Evolutionary conservation across 37 sponge, comb jelly and placozoan species (phyloP).

Genomic region (Halisarca cf. caerulea): DNA sequence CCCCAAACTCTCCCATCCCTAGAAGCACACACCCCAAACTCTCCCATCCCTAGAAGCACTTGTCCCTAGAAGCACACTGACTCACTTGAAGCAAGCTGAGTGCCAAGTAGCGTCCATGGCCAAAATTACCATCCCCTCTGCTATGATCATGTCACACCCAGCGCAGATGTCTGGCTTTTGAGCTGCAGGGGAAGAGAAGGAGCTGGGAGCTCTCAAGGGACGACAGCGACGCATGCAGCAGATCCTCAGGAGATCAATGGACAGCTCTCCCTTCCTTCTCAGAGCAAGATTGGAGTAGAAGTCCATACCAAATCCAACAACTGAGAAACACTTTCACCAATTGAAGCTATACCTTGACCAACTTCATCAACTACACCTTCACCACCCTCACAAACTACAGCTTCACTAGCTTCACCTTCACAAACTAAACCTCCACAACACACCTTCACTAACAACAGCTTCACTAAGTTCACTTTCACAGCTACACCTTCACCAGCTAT

Average conservation of each 20-base stretch:
- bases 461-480: no score
- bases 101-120: slow-evolving; percentile 78
- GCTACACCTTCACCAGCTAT: no score
- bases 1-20: background rate
- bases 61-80: background rate
- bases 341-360: no score
- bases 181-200: background rate
- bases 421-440: no score
- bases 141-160: background rate
- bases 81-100: slow-evolving; percentile 73
- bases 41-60: background rate
- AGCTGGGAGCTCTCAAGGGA: background rate
- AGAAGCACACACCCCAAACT: background rate
- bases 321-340: no score
- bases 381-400: no score
- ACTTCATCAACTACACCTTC: no score
- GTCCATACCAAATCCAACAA: background rate
- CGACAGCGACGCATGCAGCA: background rate
- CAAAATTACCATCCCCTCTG: slow-evolving; percentile 9
- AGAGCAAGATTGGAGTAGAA: slow-evolving; percentile 1
- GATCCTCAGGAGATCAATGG: slow-evolving; percentile 1
- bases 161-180: slow-evolving; percentile 8
- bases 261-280: slow-evolving; percentile 14
- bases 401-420: no score
- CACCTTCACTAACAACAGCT: no score